phyloP scores from a whole-genome alignment of 2,888 invertebrate genomes.

The Micoletzkya japonica region DNA sequence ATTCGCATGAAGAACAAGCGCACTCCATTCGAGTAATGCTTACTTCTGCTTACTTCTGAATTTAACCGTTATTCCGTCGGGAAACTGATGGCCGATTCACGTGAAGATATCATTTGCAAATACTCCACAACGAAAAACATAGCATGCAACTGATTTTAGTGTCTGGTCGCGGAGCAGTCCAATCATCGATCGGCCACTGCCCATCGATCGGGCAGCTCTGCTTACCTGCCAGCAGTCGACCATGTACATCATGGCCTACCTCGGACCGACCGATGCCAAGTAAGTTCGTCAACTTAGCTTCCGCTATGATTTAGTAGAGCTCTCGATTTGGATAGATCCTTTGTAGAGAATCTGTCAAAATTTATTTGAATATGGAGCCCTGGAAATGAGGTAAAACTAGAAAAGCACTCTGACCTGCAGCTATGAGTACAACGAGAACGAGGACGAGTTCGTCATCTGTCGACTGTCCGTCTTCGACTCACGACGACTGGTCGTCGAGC shows the following conservation, averaged over 20 bases:
- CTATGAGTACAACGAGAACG: constrained; percentile 15
- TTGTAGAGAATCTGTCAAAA: too few species aligned
- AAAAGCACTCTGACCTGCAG: neutral
- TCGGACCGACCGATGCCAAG: constrained; percentile 10
- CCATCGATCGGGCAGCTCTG: constrained; percentile 10
- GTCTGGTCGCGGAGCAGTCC: constrained; percentile 21
- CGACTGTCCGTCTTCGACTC: constrained; percentile 1
- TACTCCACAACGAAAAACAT: neutral
- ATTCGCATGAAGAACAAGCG: neutral
- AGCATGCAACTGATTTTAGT: neutral
- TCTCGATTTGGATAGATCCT: neutral
- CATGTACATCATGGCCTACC: constrained; percentile 24
- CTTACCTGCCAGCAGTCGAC: constrained; percentile 12
- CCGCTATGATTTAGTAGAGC: neutral
- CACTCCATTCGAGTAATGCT: constrained; percentile 15
- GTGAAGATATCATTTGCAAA: too few species aligned
- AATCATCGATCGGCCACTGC: constrained; percentile 19
- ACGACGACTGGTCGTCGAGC: constrained; percentile 13
- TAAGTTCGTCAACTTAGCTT: neutral
- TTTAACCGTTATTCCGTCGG: too few species aligned
- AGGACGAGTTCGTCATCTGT: constrained; percentile 23
- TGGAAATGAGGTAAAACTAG: neutral
- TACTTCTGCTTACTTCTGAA: too few species aligned
- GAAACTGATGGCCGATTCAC: too few species aligned
- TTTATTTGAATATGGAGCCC: neutral